Percentiles rank a stretch among this genome's conserved stretches.
phyloP scores from a whole-genome alignment of 2,797 vertebrate species.

The Hypotaenidia okinawae region DNA sequence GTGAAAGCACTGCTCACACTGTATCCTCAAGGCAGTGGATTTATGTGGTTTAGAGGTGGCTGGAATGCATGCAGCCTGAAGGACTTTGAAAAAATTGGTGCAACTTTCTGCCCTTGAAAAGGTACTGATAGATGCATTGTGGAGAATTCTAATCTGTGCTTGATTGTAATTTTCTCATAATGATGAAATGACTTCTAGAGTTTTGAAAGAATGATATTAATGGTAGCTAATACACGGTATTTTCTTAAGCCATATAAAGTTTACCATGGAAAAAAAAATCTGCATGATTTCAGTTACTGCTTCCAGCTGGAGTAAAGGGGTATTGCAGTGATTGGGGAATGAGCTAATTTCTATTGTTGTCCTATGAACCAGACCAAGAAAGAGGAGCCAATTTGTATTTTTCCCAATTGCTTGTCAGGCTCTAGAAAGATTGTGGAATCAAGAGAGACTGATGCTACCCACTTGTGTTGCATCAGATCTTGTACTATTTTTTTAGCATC shows the following conservation, averaged over 20 bases:
- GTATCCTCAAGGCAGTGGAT: not conserved
- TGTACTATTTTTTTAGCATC: conserved; percentile 35
- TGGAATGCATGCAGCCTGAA: not conserved
- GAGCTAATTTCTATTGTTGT: conserved; percentile 29
- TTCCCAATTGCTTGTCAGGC: conserved; percentile 37
- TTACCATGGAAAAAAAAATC: not conserved
- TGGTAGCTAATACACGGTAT: not conserved
- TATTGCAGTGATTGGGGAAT: not conserved
- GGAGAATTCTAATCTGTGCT: not conserved
- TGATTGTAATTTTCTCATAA: not conserved
- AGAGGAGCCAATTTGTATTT: conserved; percentile 42
- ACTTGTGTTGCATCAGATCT: conserved; percentile 43
- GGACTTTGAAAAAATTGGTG: not conserved
- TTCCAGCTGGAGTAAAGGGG: not conserved
- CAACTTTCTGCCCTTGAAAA: not conserved
- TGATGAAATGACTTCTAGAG: not conserved
- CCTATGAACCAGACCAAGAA: conserved; percentile 2
- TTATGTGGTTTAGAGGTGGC: not conserved
- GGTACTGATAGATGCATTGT: not conserved
- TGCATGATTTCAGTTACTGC: not conserved
- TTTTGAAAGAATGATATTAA: not conserved
- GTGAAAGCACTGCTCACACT: not conserved
- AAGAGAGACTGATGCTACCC: conserved; percentile 49
- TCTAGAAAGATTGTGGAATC: conserved; percentile 25
- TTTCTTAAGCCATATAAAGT: not conserved